Base-by-base conservation (phyloP, 2,888 invertebrate genomes). In the Notodonta dromedarius region DNA sequence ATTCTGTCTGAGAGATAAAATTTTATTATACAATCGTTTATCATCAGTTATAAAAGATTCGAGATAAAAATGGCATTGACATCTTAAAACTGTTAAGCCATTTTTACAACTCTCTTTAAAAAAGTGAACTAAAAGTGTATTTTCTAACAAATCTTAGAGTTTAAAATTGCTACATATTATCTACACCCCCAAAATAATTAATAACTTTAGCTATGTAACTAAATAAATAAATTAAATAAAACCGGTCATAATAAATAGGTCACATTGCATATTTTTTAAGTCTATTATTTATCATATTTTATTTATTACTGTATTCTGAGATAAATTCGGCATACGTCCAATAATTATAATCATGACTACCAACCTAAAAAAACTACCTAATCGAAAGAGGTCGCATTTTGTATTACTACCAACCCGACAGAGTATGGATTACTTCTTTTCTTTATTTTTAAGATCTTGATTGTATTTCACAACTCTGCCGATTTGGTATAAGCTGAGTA, bases 401-500 rank as follows among this genome's bases (percentile, higher is more conserved):
- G 12, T n/a, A n/a, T 46, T 3, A 46, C n/a, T 13, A 46, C 13
- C 13, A 46, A 46, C 46, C n/a, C 13, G 13, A 46, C 6, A 46
- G 24, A 46, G 1, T 35, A 46, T 4, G 5, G 4, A 46, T 14
- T 54, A 24, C 44, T 59, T 57, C 46, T 61, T 62, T 35, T 58
- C 48, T 12, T 65, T 71, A 44, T 52, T 62, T 14, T 68, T 66
- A 32, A 61, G 59, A 39, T 48, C 61, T 42, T 71, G 71, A 24
- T 87, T 79, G 63, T 90, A 61, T 92, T 79, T 94, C 35, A 94
- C 66, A n/a, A 96, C 98, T 81, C 99, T 95, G 50, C 92, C 86
- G 16, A 99, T 90, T 89, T 99, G 99, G 78, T 97, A 97, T 0
- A 97, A 67, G 73, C 97, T 98, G 5, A 98, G 99, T 4, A 95